Percentiles rank a stretch among this genome's conserved stretches.
Evolutionary conservation across 2,888 invertebrate species (phyloP).

Genomic region (Hemithea aestivaria): DNA sequence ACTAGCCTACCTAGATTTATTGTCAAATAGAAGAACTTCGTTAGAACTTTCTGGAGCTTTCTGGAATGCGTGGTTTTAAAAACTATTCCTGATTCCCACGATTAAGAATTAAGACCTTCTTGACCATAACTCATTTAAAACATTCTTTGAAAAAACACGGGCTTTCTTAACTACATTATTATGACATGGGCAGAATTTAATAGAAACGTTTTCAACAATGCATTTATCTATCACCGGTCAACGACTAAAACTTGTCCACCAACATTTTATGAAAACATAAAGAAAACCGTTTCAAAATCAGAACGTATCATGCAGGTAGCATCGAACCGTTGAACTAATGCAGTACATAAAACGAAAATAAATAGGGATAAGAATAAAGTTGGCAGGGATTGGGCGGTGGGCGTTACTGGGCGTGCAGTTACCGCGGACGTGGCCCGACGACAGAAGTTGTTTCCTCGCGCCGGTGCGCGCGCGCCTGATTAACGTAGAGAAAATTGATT

Average conservation of each 20-base stretch:
- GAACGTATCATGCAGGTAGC: constrained; percentile 39
- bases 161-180: no score
- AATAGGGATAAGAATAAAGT: constrained; percentile 44
- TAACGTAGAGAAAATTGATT: constrained; percentile 73
- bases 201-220: no score
- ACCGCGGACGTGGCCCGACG: constrained; percentile 83
- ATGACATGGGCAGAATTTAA: no score
- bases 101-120: no score
- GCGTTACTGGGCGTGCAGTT: constrained; percentile 45
- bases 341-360: constrained; percentile 56
- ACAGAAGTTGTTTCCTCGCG: constrained; percentile 83
- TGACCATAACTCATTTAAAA: no score
- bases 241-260: background rate
- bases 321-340: constrained; percentile 39
- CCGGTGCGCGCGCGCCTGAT: constrained; percentile 68
- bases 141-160: no score
- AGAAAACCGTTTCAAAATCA: constrained; percentile 35
- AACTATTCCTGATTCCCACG: no score
- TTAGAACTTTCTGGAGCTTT: no score
- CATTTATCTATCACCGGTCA: constrained; percentile 4
- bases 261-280: constrained; percentile 11
- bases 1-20: no score
- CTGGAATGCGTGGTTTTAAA: no score
- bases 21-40: no score
- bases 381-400: constrained; percentile 50